Base-by-base conservation (phyloP, 2,797 vertebrate species). In the Gambelia wislizenii region DNA sequence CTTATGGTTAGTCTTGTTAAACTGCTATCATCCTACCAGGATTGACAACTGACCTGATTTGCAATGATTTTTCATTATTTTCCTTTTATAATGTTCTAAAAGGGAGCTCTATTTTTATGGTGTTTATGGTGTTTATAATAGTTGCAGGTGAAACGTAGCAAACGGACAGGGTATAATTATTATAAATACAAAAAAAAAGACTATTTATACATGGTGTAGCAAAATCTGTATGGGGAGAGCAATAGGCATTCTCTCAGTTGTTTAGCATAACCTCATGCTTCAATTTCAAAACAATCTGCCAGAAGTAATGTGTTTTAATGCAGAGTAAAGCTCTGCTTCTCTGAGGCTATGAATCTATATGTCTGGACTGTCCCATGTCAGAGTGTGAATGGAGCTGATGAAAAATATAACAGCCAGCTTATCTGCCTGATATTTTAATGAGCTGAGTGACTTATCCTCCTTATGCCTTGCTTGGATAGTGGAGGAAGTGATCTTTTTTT, bases 1-100 rank as follows among this genome's bases (percentile, higher is more conserved):
- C 56, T 96, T 99, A 99, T 0, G 98, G 98, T 99, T 90, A 97
- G 98, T 96, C 86, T 78, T 74, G 61, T 75, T 22, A 13, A 33
- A 59, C 20, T 79, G 25, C 2, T 69, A 4, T 2, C 36, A 1
- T 91, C 76, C 70, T 36, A 30, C 83, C 72, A 36, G 90, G 3
- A 85, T 39, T 12, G 33, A 8, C 20, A 87, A 70, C n/a, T n/a
- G 12, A 67, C 33, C 20, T 49, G 18, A 64, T 78, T 39, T 80
- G 30, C 59, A 36, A 22, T n/a, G 20, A 25, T 64, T 52, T 64
- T 49, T 64, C 75, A 1, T 6, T 54, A n/a, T 22, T 72, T 42
- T 44, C 27, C 18, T 39, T 89, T 91, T 78, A 86, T 18, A 10
- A 59, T 9, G 85, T 80, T 30, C 44, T 33, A 49, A 36, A 67